These are phyloP conservation scores for Saturnia japonica DNA, from an alignment of 2,888 invertebrate species.

Conservation along the genomic window DNA sequence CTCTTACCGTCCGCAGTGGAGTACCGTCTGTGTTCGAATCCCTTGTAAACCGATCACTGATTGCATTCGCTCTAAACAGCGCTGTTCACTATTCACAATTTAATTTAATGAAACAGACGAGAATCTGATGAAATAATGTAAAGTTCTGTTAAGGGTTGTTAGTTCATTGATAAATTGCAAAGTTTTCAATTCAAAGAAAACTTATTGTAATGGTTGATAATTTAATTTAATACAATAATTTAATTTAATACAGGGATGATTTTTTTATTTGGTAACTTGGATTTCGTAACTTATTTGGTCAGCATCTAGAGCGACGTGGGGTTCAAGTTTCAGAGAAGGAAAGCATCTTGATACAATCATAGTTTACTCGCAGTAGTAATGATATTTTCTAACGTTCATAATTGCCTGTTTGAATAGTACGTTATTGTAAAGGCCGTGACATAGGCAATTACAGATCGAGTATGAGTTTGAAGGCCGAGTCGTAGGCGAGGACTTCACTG, in stretches of 20 bases:
- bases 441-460: too few species aligned
- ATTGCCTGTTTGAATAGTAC: background rate
- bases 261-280: too few species aligned
- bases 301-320: background rate
- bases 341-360: background rate
- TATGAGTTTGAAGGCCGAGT: too few species aligned
- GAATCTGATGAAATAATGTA: background rate
- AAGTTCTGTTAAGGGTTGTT: background rate
- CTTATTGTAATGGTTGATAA: background rate
- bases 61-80: conserved; percentile 7
- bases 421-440: too few species aligned
- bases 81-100: conserved; percentile 4
- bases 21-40: conserved; percentile 8
- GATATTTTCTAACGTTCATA: background rate
- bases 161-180: background rate
- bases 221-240: too few species aligned
- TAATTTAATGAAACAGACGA: background rate
- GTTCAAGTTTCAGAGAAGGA: background rate
- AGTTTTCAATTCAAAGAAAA: background rate
- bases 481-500: too few species aligned
- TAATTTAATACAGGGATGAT: background rate
- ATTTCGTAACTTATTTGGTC: too few species aligned
- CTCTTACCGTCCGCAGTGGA: conserved; percentile 12
- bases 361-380: too few species aligned
- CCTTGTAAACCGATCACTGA: conserved; percentile 9